phyloP scores from a whole-genome alignment of 2,797 vertebrate species.

The Crocidura indochinensis region DNA sequence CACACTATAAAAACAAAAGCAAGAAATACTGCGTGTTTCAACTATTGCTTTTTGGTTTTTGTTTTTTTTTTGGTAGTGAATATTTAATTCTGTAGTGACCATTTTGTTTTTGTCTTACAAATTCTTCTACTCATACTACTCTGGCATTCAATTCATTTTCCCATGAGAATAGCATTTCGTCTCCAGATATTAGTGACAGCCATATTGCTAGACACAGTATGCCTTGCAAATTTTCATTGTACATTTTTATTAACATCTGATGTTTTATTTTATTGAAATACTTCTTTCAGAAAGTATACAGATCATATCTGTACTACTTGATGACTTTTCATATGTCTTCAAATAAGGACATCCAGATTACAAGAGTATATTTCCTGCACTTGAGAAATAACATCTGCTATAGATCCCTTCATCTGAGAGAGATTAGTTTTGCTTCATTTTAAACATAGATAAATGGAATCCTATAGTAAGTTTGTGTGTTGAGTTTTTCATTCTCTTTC shows the following conservation, averaged over 20 bases:
- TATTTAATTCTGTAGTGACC: not conserved
- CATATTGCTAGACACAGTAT: conserved; percentile 7
- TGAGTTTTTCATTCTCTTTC: not conserved
- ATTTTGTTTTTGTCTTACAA: not conserved
- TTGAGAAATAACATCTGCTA: not conserved
- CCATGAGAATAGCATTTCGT: conserved; percentile 25
- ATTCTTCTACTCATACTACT: not conserved
- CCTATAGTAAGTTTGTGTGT: not conserved
- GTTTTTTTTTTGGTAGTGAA: not conserved
- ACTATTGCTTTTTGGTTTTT: not conserved
- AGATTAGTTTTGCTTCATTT: conserved; percentile 47
- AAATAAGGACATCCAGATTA: conserved; percentile 46
- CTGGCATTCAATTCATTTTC: conserved; percentile 31
- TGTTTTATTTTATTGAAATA: conserved; percentile 35
- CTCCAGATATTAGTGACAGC: not conserved
- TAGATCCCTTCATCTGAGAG: not conserved
- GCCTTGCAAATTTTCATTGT: not conserved
- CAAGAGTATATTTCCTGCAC: conserved; percentile 38
- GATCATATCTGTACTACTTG: not conserved
- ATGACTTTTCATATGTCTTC: conserved; percentile 40
- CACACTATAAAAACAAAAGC: conserved; percentile 14
- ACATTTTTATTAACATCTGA: not conserved
- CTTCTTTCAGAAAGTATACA: conserved; percentile 39
- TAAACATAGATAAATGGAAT: conserved; percentile 24
- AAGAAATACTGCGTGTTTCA: conserved; percentile 12